Percentiles rank a stretch among this genome's conserved stretches.
phyloP scores from a whole-genome alignment of 2,888 invertebrate species.

The Leucania comma region DNA sequence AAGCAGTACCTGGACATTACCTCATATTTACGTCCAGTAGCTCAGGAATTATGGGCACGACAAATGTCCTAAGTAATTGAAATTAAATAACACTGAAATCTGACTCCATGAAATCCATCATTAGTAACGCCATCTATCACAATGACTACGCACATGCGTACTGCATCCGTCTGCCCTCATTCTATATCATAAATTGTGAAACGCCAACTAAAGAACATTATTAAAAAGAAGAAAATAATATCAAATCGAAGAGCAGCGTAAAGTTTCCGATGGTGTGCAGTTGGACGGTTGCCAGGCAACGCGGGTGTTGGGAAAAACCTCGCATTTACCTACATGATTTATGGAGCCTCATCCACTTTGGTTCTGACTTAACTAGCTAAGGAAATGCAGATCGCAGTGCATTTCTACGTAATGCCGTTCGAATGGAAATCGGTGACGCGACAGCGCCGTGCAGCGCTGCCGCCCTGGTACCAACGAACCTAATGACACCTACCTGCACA shows the following conservation, averaged over 20 bases:
- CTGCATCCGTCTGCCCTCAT: not conserved
- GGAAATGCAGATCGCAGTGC: conserved; percentile 62
- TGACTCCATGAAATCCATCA: not conserved
- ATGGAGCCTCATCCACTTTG: conserved; percentile 63
- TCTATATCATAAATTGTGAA: conserved; percentile 24
- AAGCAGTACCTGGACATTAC: not conserved
- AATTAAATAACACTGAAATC: not conserved
- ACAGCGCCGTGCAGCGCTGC: conserved; percentile 4
- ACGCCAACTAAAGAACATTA: conserved; percentile 24
- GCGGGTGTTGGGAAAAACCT: conserved; percentile 55
- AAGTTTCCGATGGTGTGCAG: conserved; percentile 47
- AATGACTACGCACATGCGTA: not conserved
- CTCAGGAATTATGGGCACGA: not conserved
- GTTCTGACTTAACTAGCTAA: conserved; percentile 65
- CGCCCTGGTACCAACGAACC: conserved; percentile 8
- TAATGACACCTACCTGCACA: conserved; percentile 16
- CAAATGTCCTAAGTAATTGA: not conserved
- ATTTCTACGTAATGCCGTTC: conserved; percentile 54
- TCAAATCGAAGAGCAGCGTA: conserved; percentile 49
- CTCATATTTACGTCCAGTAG: not conserved
- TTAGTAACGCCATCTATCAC: conserved; percentile 26
- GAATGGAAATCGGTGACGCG: conserved; percentile 52
- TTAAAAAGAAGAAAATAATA: conserved; percentile 52
- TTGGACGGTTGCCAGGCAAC: conserved; percentile 60
- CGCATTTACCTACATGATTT: conserved; percentile 67